Evolutionary conservation across 2,888 invertebrate genomes (phyloP), one percentile per base, ranked within the genome.

Genomic region (Coleophora deauratella): DNA sequence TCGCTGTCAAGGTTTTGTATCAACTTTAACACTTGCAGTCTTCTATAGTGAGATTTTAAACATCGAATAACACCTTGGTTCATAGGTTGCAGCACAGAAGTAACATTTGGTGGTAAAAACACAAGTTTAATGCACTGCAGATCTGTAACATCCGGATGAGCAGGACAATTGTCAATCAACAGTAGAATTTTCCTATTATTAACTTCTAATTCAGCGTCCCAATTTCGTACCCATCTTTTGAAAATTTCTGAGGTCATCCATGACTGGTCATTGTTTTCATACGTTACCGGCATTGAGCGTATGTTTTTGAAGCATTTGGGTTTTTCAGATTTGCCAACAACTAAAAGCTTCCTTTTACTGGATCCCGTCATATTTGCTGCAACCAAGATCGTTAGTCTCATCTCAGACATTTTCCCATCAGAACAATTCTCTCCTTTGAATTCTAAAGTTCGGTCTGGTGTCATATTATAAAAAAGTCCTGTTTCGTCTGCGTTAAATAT

Each of bases 191-290:
- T 43, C 39, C 57, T 45, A 21, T 44, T 45, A 12, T 45, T 44
- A 33, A 15, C 35, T 37, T 36, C 45, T 37, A 47, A 39, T 46
- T 47, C 44, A 46, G 46, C 50, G 53, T 50, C 45, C 59, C 59
- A 47, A 44, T 44, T 35, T 40, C 51, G 43, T 28, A 59, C 39
- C 43, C 49, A 46, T 46, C 38, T 48, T 30, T 38, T 41, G 46
- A 49, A 51, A 49, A 51, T 45, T 10, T 48, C 45, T 27, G 46
- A 46, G 38, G 60, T 70, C 64, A 74, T 70, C 68, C 68, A 69
- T 13, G 66, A 55, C 44, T 47, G 66, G 38, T 37, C 49, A 43
- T 66, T 67, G 32, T 39, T 47, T 41, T 47, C 45, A 46, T 51
- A 51, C 12, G 33, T 38, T 31, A 47, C 51, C 33, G 45, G 47